Conservation (phyloP, 1,140 invertebrate species). For the Aphaenogaster rudis region DNA sequence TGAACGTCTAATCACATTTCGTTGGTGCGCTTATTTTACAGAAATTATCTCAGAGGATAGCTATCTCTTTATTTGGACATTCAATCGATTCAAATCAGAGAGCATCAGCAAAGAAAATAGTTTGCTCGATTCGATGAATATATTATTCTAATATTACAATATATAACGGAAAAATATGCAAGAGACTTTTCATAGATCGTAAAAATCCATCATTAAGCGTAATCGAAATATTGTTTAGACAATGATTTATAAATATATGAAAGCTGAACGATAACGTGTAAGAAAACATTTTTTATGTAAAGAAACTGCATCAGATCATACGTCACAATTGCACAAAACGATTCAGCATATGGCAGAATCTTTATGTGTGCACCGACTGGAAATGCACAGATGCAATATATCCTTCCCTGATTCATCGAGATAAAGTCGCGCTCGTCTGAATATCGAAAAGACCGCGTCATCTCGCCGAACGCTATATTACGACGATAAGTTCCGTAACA, state of each 20-base stretch:
- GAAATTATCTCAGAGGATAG: background rate
- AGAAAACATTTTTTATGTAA: background rate
- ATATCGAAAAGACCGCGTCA: slow-evolving; percentile 34
- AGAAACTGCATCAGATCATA: background rate
- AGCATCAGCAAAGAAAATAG: background rate
- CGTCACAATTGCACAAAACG: slow-evolving; percentile 30
- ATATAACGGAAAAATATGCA: background rate
- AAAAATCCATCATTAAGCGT: background rate
- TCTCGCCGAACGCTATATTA: slow-evolving; percentile 28
- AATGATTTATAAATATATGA: background rate
- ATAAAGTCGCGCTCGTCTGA: slow-evolving; percentile 46
- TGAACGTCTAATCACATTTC: slow-evolving; percentile 26
- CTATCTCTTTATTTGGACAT: background rate
- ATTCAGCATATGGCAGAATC: slow-evolving; percentile 46
- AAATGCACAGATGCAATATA: slow-evolving; percentile 29
- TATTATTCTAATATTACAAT: background rate
- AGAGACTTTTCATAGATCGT: background rate
- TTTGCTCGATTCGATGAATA: background rate
- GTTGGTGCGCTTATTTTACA: background rate
- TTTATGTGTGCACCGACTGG: background rate
- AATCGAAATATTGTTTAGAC: background rate
- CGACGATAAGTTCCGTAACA: background rate
- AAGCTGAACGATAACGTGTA: background rate
- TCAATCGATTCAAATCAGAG: background rate
- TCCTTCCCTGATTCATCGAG: slow-evolving; percentile 30